Evolutionary conservation across 2,888 invertebrate genomes (phyloP).

Genomic region (Leptopterna dolabrata): DNA sequence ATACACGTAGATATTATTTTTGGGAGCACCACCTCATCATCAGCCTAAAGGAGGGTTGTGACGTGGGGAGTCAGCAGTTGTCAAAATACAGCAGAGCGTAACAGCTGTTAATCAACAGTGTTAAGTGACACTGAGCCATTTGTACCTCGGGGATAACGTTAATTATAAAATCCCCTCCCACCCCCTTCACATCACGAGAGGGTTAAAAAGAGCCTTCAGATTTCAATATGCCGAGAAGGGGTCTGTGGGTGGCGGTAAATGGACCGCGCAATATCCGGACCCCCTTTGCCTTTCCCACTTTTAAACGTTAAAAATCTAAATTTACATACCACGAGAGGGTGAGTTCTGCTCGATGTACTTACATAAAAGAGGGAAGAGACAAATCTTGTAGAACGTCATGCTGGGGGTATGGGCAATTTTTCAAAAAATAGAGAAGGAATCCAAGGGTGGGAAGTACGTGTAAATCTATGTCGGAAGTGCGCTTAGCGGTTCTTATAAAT

Average conservation of each 20-base stretch:
- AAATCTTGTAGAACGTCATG: not conserved
- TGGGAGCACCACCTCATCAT: too few species aligned
- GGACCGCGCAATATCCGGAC: not conserved
- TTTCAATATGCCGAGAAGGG: not conserved
- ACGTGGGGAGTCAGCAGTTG: not conserved
- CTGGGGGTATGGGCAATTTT: not conserved
- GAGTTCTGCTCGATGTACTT: not conserved
- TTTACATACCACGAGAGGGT: constrained; percentile 9
- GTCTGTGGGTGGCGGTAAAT: constrained; percentile 3
- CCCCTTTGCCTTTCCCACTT: not conserved
- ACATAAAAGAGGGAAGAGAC: not conserved
- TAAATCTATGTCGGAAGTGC: too few species aligned
- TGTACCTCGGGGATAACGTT: constrained; percentile 39
- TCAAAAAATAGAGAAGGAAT: not conserved
- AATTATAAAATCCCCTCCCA: constrained; percentile 5
- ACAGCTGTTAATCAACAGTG: constrained; percentile 29
- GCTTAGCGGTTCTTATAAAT: too few species aligned
- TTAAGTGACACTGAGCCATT: constrained; percentile 23
- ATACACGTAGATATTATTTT: too few species aligned
- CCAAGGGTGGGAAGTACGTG: too few species aligned
- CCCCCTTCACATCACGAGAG: not conserved
- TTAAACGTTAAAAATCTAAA: not conserved
- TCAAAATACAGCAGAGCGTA: not conserved
- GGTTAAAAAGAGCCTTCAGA: not conserved
- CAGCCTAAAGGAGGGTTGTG: not conserved